Conservation (phyloP, 2,888 invertebrate species). For the Volucella bombylans region DNA sequence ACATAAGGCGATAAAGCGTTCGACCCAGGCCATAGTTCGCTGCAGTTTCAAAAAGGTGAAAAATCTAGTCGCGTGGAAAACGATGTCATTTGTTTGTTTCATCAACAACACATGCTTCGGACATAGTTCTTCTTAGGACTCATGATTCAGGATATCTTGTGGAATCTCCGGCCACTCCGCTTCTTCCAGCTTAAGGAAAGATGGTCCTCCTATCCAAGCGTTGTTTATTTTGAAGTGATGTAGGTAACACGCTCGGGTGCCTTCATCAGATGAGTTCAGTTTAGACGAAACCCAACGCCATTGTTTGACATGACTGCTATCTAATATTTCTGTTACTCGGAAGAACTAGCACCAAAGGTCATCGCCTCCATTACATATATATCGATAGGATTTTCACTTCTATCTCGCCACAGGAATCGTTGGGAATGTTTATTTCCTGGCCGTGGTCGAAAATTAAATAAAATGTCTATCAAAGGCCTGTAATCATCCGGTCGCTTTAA, state of each 20-base stretch:
- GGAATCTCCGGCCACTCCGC: conserved; percentile 25
- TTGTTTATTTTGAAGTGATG: conserved; percentile 10
- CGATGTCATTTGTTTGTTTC: background rate
- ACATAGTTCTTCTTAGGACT: conserved; percentile 15
- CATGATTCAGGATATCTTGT: conserved; percentile 6
- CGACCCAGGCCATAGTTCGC: conserved; percentile 21
- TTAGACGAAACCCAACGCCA: conserved; percentile 37
- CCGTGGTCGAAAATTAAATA: too few species aligned
- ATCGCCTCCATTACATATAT: too few species aligned
- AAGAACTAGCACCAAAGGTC: too few species aligned
- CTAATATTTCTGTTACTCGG: too few species aligned
- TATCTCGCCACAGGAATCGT: too few species aligned
- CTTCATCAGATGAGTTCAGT: conserved; percentile 39
- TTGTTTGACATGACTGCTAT: background rate
- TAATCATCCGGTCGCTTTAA: too few species aligned
- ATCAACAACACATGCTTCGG: background rate
- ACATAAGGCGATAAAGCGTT: conserved; percentile 20
- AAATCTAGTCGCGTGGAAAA: background rate
- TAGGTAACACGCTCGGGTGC: conserved; percentile 7
- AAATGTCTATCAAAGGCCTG: background rate
- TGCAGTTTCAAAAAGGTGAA: background rate
- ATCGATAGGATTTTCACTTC: too few species aligned
- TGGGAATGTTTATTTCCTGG: too few species aligned
- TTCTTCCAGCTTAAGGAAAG: conserved; percentile 8
- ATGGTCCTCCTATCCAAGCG: conserved; percentile 31